These are phyloP conservation scores for Hypotaenidia okinawae DNA, from an alignment of 2,797 vertebrate species.

Conservation along the genomic window DNA sequence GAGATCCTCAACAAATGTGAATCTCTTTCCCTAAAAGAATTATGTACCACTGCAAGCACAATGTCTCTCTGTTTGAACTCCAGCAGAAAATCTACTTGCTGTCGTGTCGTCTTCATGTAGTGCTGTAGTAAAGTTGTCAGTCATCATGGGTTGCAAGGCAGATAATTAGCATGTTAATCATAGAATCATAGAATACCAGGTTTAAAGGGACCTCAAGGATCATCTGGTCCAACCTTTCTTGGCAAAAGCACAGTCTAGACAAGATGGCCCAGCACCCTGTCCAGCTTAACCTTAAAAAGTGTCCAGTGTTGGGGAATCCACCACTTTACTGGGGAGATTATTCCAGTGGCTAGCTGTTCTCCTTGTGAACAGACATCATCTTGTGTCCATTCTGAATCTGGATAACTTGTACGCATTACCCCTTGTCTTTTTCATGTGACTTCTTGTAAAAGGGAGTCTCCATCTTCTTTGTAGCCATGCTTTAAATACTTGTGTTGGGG, in stretches of 20 bases:
- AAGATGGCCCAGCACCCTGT: no score
- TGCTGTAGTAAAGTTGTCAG: conserved; percentile 26
- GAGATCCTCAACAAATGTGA: neutral
- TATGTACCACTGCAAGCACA: neutral
- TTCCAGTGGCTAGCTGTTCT: no score
- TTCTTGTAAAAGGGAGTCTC: no score
- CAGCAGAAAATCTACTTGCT: conserved; percentile 3
- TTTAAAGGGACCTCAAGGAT: neutral
- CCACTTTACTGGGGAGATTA: neutral
- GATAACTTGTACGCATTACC: no score
- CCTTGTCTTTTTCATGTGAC: no score
- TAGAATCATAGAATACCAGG: neutral
- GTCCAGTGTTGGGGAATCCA: neutral
- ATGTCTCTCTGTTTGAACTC: neutral
- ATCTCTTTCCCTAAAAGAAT: neutral
- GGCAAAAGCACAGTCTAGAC: neutral
- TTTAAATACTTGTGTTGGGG: no score
- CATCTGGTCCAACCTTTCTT: neutral
- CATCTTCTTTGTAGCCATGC: no score
- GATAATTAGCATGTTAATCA: conserved; percentile 39
- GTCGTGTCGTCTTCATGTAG: neutral
- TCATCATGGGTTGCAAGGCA: conserved; percentile 3
- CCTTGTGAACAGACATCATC: no score
- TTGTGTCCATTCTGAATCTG: no score
- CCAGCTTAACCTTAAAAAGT: neutral